Evolutionary conservation across 2,888 invertebrate species (phyloP).

Genomic region (Fragum sueziense): DNA sequence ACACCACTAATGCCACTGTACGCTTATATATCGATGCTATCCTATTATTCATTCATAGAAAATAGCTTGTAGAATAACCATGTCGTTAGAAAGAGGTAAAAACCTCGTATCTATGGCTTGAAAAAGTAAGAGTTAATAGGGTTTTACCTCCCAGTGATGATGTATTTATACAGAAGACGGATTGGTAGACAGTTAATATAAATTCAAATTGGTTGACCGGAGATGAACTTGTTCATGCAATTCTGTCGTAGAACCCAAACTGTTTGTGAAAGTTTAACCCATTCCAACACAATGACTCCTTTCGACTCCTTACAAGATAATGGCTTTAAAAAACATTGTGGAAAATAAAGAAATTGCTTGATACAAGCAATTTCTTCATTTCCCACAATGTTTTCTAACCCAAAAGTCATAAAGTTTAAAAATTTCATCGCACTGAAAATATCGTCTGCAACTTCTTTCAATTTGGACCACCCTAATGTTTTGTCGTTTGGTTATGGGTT

Average conservation of each 20-base stretch:
- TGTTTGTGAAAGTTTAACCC: too few relatives aligned
- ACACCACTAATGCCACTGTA: too few relatives aligned
- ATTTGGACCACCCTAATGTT: too few relatives aligned
- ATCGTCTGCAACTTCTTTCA: not conserved
- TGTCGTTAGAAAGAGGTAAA: too few relatives aligned
- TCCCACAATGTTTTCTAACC: conserved; percentile 10
- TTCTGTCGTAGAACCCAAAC: not conserved
- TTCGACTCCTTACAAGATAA: too few relatives aligned
- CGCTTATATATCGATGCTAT: too few relatives aligned
- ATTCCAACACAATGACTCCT: too few relatives aligned
- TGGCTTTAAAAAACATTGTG: conserved; percentile 5
- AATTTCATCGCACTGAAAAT: not conserved
- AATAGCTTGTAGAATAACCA: too few relatives aligned
- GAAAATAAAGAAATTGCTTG: conserved; percentile 4
- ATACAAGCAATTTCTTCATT: conserved; percentile 1
- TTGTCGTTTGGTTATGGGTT: not conserved
- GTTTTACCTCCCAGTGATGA: not conserved
- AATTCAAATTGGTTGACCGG: not conserved
- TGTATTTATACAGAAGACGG: too few relatives aligned
- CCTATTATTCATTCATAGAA: not conserved
- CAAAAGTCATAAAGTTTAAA: too few relatives aligned
- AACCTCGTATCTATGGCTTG: too few relatives aligned
- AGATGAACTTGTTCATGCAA: not conserved
- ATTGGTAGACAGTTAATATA: not conserved
- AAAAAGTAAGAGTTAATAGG: too few relatives aligned